A percentile compares a stretch with the other conserved stretches of the same genome.
phyloP scores from a whole-genome alignment of 2,797 vertebrate genomes.

The Argentina silus region DNA sequence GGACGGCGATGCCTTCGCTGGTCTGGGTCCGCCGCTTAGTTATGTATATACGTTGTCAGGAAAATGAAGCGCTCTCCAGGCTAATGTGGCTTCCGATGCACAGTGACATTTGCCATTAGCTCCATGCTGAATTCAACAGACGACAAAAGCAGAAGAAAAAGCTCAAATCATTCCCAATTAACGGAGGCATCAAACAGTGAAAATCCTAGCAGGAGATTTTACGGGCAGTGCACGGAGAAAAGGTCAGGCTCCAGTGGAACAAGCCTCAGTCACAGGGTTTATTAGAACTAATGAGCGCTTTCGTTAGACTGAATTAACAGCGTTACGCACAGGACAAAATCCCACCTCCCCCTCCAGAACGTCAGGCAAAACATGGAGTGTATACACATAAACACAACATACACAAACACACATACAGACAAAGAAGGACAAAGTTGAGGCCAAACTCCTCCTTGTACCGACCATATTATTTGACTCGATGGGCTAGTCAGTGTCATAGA shows the following conservation, averaged over 20 bases:
- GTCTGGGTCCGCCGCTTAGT: constrained; percentile 57
- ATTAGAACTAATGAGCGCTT: constrained; percentile 88
- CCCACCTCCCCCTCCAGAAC: constrained; percentile 8
- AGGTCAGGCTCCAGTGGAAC: constrained; percentile 88
- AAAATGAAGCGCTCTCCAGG: constrained; percentile 73
- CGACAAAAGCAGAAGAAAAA: constrained; percentile 72
- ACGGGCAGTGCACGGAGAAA: constrained; percentile 80
- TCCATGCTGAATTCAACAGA: constrained; percentile 76
- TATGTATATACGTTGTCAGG: constrained; percentile 55
- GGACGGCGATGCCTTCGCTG: constrained; percentile 44
- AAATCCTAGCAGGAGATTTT: constrained; percentile 79
- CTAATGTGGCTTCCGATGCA: constrained; percentile 81
- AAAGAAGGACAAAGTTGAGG: background rate
- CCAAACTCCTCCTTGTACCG: background rate
- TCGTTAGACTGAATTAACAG: constrained; percentile 72
- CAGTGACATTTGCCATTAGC: constrained; percentile 91
- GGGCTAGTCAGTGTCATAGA: too few species aligned
- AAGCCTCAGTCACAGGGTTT: constrained; percentile 66
- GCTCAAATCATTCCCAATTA: constrained; percentile 90
- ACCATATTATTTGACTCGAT: background rate
- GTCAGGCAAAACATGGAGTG: constrained; percentile 42
- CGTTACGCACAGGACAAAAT: constrained; percentile 50
- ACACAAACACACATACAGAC: constrained; percentile 1
- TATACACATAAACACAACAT: constrained; percentile 11
- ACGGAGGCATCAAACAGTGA: constrained; percentile 86